A percentile compares a stretch with the other conserved stretches of the same genome.
Conservation (phyloP, 2,888 invertebrate genomes). For the Chaetogeoica ovagalla region DNA sequence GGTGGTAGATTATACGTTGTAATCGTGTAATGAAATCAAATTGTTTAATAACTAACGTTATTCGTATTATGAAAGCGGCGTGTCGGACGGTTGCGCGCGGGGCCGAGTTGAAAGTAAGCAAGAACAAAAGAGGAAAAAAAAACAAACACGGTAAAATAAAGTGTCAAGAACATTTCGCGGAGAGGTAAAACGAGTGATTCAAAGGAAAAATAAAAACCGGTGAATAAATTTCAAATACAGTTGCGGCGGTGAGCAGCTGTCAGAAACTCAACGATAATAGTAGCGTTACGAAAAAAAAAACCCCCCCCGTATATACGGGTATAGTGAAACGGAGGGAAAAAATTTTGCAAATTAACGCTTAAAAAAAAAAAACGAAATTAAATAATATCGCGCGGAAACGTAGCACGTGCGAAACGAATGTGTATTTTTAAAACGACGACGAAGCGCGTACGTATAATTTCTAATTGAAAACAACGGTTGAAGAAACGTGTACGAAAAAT, state of each 20-base stretch:
- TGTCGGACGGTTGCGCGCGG: too few species aligned
- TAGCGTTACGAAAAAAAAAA: neutral
- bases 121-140: neutral
- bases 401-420: too few species aligned
- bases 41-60: too few species aligned
- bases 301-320: neutral
- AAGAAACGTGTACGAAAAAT: too few species aligned
- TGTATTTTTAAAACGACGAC: too few species aligned
- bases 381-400: neutral
- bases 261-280: constrained; percentile 36
- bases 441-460: too few species aligned
- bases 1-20: too few species aligned
- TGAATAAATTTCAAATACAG: neutral
- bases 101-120: neutral
- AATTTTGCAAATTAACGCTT: too few species aligned
- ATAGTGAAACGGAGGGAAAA: neutral
- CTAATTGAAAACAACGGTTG: too few species aligned
- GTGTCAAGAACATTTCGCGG: constrained; percentile 40
- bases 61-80: too few species aligned
- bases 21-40: too few species aligned
- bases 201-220: neutral
- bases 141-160: constrained; percentile 3
- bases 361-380: neutral
- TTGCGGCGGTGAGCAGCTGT: neutral
- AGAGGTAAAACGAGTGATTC: constrained; percentile 25